phyloP scores from a whole-genome alignment of 2,113 vertebrate genomes.

The Cyanocitta stelleri region DNA sequence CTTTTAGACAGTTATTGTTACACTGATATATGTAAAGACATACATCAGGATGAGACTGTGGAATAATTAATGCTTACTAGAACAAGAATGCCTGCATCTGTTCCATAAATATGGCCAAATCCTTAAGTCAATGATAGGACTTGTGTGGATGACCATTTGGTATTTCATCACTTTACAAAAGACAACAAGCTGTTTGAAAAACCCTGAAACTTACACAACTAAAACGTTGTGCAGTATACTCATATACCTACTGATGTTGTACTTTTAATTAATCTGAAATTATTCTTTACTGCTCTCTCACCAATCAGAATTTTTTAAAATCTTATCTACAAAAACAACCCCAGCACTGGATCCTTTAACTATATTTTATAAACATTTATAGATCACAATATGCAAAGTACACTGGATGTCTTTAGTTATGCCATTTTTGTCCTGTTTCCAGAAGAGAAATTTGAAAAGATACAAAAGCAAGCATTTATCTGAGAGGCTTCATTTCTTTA shows the following conservation, averaged over 20 bases:
- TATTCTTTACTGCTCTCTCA: background rate
- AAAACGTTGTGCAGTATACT: background rate
- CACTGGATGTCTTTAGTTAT: background rate
- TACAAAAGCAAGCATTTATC: background rate
- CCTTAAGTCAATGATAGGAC: background rate
- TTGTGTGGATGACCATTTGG: background rate
- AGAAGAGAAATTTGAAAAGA: background rate
- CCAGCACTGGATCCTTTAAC: background rate
- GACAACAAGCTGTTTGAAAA: background rate
- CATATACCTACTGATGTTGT: background rate
- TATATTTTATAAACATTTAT: background rate
- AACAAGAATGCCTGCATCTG: conserved; percentile 23
- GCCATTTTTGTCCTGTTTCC: background rate
- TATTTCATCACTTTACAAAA: background rate
- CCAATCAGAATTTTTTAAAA: background rate
- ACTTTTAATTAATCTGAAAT: background rate
- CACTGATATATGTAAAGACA: background rate
- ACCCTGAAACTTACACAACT: background rate
- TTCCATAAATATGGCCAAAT: background rate
- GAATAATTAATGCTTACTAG: background rate
- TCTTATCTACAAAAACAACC: background rate
- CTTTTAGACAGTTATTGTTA: conserved; percentile 6
- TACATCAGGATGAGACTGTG: background rate
- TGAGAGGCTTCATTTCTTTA: background rate
- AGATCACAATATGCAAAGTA: background rate